Evolutionary conservation across 2,113 vertebrate genomes (phyloP), one percentile per base, ranked within the genome.

Genomic region (Toxotes jaculatrix): DNA sequence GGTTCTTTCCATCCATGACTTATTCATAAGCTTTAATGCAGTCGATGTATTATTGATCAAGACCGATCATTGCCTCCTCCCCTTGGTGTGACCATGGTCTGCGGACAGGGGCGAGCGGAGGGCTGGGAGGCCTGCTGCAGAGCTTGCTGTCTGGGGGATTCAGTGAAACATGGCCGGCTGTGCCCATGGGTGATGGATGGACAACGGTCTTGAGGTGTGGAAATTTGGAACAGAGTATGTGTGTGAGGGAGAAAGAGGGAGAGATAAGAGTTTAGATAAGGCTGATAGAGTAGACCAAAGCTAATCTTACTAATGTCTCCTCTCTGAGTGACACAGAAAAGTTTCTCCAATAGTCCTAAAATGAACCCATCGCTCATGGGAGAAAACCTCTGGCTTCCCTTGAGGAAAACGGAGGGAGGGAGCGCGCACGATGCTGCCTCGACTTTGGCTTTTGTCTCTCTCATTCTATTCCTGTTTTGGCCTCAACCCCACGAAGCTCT

Each of bases 1-100:
- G 77, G 67, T 79, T 91, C 80, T 88, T 88, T 80, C 74, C 63
- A 23, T 55, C 42, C 80, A 92, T 94, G 83, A 93, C 84, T 94
- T 93, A 93, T 94, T 94, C 76, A 95, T 94, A 61, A 40, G 62
- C 89, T 82, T 87, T 94, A 94, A 95, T 93, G 91, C 83, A 91
- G 88, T 86, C 82, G 8, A 86, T 94, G 86, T 89, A 92, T 95
- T 93, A 95, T 94, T 94, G 94, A 94, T 94, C 79, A 91, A 81
- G 60, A 75, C 73, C 64, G 87, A 92, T 92, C 91, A 91, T 69
- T 88, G 87, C 88, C 85, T 88, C 86, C 83, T 85, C 77, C 87
- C 77, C 77, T 82, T 83, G 73, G 80, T 79, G 77, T 87, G 88
- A 90, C 89, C 80, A 64, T 19, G 79, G 79, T 86, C 83, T 80